A percentile compares a stretch with the other conserved stretches of the same genome.
These are phyloP conservation scores for Gambelia wislizenii DNA, from an alignment of 2,797 vertebrate species.

Conservation along the genomic window DNA sequence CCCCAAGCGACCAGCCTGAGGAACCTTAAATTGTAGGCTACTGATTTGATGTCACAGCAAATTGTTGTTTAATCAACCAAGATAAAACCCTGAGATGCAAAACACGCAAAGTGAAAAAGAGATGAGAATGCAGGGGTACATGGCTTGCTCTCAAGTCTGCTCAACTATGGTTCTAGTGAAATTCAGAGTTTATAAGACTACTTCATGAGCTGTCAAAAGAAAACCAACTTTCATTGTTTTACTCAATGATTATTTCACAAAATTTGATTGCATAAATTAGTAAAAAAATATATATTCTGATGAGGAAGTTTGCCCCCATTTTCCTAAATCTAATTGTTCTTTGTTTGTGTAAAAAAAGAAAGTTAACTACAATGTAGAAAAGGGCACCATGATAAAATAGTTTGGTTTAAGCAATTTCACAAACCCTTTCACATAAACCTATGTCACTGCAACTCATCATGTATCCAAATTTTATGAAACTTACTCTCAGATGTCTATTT, in stretches of 20 bases:
- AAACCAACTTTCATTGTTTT: not conserved
- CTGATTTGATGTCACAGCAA: not conserved
- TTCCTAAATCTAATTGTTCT: not conserved
- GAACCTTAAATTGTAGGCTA: too few species aligned
- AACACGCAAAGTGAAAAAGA: not conserved
- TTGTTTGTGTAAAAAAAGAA: not conserved
- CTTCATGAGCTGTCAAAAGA: not conserved
- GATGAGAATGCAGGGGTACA: not conserved
- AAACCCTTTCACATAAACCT: not conserved
- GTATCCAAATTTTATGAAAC: slow-evolving; percentile 49
- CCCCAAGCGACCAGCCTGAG: not conserved
- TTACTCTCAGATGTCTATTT: slow-evolving; percentile 94
- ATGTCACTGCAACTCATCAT: not conserved
- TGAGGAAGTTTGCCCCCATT: not conserved
- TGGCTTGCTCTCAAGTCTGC: not conserved
- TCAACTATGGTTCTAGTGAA: not conserved
- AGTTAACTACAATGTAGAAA: not conserved
- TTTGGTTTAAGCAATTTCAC: not conserved
- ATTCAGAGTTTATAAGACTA: not conserved
- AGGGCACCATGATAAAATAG: not conserved
- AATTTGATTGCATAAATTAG: not conserved
- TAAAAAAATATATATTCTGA: too few species aligned
- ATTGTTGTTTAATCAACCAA: not conserved
- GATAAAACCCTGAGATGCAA: too few species aligned
- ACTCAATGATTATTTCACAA: too few species aligned